Evolutionary conservation across 2,888 invertebrate species (phyloP), one percentile per base, ranked within the genome.

Genomic region (Pandemis corylana): DNA sequence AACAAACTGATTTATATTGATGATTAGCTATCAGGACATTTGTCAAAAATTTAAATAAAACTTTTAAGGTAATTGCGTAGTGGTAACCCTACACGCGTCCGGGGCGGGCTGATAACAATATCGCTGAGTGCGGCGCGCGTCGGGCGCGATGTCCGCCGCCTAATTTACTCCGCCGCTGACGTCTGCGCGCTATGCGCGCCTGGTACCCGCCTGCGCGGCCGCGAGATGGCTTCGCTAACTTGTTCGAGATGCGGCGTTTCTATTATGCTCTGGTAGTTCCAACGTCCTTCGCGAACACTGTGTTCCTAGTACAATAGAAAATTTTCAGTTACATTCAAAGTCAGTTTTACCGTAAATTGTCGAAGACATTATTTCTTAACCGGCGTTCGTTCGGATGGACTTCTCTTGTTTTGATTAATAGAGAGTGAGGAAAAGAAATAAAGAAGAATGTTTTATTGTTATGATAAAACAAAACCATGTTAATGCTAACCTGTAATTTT

Each of bases 81-180:
- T 44, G 65, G 6, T 87, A 90, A 70, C 90, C 91, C 89, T 90
- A 85, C 73, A 28, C 56, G 76, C 68, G 85, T 84, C 85, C 87
- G 87, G 87, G 88, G 90, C 91, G 90, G 90, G 90, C 90, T 91
- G 91, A 91, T 91, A 92, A 92, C 91, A 92, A 92, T 92, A 92
- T 91, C 91, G 91, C 92, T 91, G 91, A 92, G 93, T 91, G 90
- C 89, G 87, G 85, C 89, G 85, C 89, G 85, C 84, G 81, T 78
- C 78, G 79, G 80, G 80, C 81, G 78, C 77, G 76, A 75, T 72
- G 76, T 75, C 76, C 77, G 77, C 76, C 81, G 82, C 84, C 84
- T 84, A 84, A 85, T 92, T 91, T 90, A 89, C 90, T 89, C 84
- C 80, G 80, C 81, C 76, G 80, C 80, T 79, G 82, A 83, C 85